Base-by-base conservation (phyloP, 1,140 invertebrate species). In the Philaenus spumarius region DNA sequence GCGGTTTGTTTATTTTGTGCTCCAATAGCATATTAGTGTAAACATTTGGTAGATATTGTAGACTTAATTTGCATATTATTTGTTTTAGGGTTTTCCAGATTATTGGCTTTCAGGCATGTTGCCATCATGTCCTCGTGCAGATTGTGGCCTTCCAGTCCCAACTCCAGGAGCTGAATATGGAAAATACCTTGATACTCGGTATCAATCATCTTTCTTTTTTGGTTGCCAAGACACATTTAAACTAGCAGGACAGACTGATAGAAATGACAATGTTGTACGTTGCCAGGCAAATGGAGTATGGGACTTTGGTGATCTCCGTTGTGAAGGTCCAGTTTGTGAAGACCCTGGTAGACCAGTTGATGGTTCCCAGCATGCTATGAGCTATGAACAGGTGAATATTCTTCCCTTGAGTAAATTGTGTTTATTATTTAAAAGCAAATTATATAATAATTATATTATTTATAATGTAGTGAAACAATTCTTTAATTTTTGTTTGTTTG, bases 211-310 rank as follows among this genome's bases (percentile, higher is more conserved):
- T 1, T 97, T 97, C 75, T 93, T 91, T 78, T 97, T 98, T 70
- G 91, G 91, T 34, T 98, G 95, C 71, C 92, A 97, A 76, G 90
- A 95, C 67, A 96, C 94, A 0, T 97, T 97, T 70, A 93, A 91
- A 68, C 72, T 97, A 20, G 93, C 92, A 23, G 94, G 95, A 2
- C 91, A 95, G 77, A 94, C 90, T 0, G 88, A 83, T 34, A 86
- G 85, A 64, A 88, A 93, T 64, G 93, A 97, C 66, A 94, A 95
- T 68, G 86, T 94, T 17, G 93, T 97, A 0, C 82, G 87, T 51
- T 98, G 95, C 73, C 87, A 90, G 75, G 84, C 84, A 1, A 93
- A 94, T 70, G 92, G 90, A 6, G 86, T 92, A 50, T 98, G 95
- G 95, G 95, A 98, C 75, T 96, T 97, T 73, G 95, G 95, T 9